Conservation (phyloP, 2,113 vertebrate species). For the Hypomesus transpacificus region DNA sequence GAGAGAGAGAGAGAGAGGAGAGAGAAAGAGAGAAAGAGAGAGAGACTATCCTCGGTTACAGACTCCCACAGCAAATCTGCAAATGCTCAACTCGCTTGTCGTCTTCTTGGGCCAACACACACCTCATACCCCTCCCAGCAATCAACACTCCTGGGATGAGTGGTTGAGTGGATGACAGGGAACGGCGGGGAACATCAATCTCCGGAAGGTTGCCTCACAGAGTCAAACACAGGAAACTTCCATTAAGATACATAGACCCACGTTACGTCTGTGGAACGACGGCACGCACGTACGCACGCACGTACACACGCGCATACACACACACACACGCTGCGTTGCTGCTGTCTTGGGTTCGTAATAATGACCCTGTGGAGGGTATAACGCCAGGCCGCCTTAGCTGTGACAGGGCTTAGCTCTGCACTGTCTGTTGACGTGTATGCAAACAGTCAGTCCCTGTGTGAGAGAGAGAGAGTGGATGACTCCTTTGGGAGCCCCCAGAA, state of each 20-base stretch:
- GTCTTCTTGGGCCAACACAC: no score
- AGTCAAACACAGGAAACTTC: not conserved
- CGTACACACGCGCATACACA: slow-evolving; percentile 1
- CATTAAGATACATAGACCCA: not conserved
- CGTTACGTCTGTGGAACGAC: slow-evolving; percentile 6
- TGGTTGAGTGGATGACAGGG: no score
- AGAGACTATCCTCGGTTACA: not conserved
- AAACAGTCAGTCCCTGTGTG: slow-evolving; percentile 49
- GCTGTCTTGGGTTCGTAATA: slow-evolving; percentile 36
- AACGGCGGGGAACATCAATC: no score
- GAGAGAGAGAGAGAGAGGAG: not conserved
- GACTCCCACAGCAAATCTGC: no score
- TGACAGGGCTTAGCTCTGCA: slow-evolving; percentile 57
- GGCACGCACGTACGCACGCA: not conserved
- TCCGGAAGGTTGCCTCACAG: no score
- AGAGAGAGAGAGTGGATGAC: slow-evolving; percentile 50
- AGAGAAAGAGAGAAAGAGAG: not conserved
- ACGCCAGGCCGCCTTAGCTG: slow-evolving; percentile 48
- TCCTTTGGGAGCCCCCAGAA: slow-evolving; percentile 61
- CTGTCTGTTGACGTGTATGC: slow-evolving; percentile 52
- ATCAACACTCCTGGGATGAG: no score
- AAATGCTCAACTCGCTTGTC: no score
- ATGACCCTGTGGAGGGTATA: slow-evolving; percentile 51
- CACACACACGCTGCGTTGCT: not conserved
- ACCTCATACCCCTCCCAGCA: no score